phyloP scores from a whole-genome alignment of 2,888 invertebrate genomes.

The Plagiodera versicolora region DNA sequence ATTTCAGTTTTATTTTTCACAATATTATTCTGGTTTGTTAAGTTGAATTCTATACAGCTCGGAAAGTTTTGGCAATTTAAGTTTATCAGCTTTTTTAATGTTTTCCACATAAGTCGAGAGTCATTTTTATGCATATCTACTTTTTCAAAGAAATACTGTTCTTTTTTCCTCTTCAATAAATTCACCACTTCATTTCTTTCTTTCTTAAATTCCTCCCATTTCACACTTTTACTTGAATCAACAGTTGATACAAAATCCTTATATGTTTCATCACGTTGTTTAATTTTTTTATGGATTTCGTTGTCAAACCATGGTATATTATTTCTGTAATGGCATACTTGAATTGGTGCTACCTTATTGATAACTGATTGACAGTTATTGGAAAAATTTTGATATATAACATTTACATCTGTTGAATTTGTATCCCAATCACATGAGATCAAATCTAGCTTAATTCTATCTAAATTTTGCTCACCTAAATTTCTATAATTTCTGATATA shows the following conservation, averaged over 20 bases:
- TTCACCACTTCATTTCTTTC: neutral
- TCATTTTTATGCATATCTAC: slow-evolving; percentile 2
- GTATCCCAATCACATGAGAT: neutral
- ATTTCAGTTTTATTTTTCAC: slow-evolving; percentile 3
- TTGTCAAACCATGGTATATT: slow-evolving; percentile 6
- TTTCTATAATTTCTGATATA: slow-evolving; percentile 4
- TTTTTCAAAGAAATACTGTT: neutral
- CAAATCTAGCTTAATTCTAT: neutral
- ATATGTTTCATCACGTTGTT: slow-evolving; percentile 1
- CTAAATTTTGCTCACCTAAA: slow-evolving; percentile 1
- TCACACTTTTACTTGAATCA: neutral
- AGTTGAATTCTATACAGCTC: slow-evolving; percentile 7
- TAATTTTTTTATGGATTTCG: slow-evolving; percentile 7
- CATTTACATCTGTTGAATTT: neutral
- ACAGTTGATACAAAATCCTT: neutral
- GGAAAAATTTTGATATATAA: slow-evolving; percentile 3
- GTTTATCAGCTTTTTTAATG: slow-evolving; percentile 5
- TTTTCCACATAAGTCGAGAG: slow-evolving; percentile 6
- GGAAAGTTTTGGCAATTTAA: slow-evolving; percentile 1
- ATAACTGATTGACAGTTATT: slow-evolving; percentile 7
- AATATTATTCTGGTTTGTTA: neutral
- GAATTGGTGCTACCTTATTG: slow-evolving; percentile 5
- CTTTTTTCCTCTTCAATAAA: slow-evolving; percentile 1
- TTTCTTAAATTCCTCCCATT: slow-evolving; percentile 1
- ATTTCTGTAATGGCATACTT: slow-evolving; percentile 1